Conservation (phyloP, 2,797 vertebrate species). For the Lophotriccus pileatus region DNA sequence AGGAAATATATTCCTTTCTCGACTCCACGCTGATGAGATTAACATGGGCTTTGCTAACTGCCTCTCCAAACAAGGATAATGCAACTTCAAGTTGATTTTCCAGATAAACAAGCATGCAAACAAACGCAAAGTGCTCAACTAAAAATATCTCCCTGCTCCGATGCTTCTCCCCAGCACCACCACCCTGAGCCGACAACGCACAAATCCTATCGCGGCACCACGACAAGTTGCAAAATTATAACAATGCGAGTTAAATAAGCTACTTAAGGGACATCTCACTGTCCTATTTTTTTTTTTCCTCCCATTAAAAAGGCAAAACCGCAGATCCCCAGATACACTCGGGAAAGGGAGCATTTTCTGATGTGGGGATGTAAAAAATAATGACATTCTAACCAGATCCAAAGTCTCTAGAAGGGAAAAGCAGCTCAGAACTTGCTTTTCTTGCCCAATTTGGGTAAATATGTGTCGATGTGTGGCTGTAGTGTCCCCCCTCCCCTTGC, state of each 20-base stretch:
- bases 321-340: constrained; percentile 1
- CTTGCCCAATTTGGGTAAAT: constrained; percentile 29
- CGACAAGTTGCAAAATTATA: background rate
- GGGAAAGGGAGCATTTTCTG: background rate
- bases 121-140: constrained; percentile 58
- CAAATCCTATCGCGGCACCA: background rate
- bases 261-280: constrained; percentile 4
- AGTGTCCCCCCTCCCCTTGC: background rate
- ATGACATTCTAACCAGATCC: background rate
- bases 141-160: constrained; percentile 54
- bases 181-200: constrained; percentile 9
- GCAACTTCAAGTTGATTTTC: constrained; percentile 65
- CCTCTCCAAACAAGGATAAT: constrained; percentile 62
- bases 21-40: constrained; percentile 31
- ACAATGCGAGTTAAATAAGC: constrained; percentile 26
- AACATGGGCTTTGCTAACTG: constrained; percentile 45
- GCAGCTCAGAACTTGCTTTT: constrained; percentile 63
- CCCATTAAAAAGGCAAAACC: background rate
- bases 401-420: constrained; percentile 27
- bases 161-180: background rate
- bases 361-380: background rate
- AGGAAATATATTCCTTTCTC: constrained; percentile 30
- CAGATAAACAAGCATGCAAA: constrained; percentile 66
- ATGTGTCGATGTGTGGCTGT: background rate
- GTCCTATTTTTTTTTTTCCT: background rate